Conservation (phyloP, 2,888 invertebrate species). For the Anoplius nigerrimus region DNA sequence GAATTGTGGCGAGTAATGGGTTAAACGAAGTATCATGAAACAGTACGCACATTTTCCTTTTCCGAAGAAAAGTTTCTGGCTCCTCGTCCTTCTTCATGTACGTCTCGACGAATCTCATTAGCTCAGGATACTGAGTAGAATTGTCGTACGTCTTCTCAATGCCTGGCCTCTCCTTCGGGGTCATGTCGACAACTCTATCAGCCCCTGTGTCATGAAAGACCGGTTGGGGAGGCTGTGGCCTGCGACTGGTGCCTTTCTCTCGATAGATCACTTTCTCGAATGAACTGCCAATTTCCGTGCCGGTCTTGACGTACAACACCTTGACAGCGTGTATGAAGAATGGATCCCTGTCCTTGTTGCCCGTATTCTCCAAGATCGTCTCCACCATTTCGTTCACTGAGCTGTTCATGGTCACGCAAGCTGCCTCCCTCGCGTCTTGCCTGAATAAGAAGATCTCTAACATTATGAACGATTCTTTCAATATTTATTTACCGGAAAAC, state of each 20-base stretch:
- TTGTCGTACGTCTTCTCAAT: constrained; percentile 39
- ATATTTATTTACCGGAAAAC: too few species aligned
- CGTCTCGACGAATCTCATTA: constrained; percentile 56
- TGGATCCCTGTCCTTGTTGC: constrained; percentile 64
- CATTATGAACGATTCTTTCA: constrained; percentile 8
- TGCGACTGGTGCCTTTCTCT: constrained; percentile 61
- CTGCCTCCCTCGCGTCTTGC: constrained; percentile 44
- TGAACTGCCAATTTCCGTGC: constrained; percentile 43
- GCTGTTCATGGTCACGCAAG: constrained; percentile 69
- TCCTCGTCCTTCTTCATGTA: constrained; percentile 60
- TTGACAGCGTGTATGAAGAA: constrained; percentile 64
- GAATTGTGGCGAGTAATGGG: too few species aligned
- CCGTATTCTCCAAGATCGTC: constrained; percentile 64
- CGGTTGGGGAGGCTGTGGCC: constrained; percentile 50
- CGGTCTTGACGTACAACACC: constrained; percentile 68
- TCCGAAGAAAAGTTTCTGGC: constrained; percentile 35
- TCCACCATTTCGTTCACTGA: constrained; percentile 64
- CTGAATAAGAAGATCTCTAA: not conserved
- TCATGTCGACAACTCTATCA: constrained; percentile 48
- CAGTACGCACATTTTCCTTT: not conserved
- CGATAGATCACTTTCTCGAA: constrained; percentile 66
- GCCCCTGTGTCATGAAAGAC: constrained; percentile 19
- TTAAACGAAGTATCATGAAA: too few species aligned
- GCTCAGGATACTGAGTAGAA: constrained; percentile 60
- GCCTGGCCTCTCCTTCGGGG: constrained; percentile 52